These are phyloP conservation scores for Rosalia funebris DNA, from an alignment of 2,888 invertebrate genomes.

Conservation along the genomic window DNA sequence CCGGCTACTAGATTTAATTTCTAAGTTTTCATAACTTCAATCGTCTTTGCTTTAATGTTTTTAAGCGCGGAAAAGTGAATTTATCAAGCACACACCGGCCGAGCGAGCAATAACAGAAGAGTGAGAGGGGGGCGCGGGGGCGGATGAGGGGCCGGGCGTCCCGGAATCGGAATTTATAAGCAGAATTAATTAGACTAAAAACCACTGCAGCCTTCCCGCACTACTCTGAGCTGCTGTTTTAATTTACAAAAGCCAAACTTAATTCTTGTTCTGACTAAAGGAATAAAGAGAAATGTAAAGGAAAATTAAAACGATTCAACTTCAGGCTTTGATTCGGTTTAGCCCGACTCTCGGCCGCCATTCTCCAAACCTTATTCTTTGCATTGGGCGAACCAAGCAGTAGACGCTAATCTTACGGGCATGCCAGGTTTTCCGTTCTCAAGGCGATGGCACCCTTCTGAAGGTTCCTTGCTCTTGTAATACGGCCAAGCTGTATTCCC, in stretches of 20 bases:
- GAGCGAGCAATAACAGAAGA: conserved; percentile 61
- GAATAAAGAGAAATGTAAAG: conserved; percentile 68
- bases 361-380: conserved; percentile 57
- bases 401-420: conserved; percentile 32
- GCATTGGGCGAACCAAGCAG: conserved; percentile 44
- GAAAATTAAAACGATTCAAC: conserved; percentile 68
- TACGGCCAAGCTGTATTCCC: neutral
- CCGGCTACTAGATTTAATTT: conserved; percentile 60
- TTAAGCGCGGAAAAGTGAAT: conserved; percentile 64
- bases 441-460: neutral
- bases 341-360: conserved; percentile 52
- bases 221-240: conserved; percentile 64
- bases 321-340: conserved; percentile 65
- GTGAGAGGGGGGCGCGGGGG: conserved; percentile 7
- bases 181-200: conserved; percentile 68
- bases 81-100: conserved; percentile 65
- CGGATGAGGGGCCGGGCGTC: conserved; percentile 26
- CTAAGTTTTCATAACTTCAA: conserved; percentile 65
- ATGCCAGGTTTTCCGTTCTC: conserved; percentile 27
- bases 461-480: neutral
- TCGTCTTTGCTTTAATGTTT: conserved; percentile 64
- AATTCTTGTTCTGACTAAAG: conserved; percentile 67
- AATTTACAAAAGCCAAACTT: conserved; percentile 69
- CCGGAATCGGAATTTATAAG: conserved; percentile 67
- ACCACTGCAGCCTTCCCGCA: conserved; percentile 64